Evolutionary conservation across 2,888 invertebrate genomes (phyloP).

Genomic region (Carcina quercana): DNA sequence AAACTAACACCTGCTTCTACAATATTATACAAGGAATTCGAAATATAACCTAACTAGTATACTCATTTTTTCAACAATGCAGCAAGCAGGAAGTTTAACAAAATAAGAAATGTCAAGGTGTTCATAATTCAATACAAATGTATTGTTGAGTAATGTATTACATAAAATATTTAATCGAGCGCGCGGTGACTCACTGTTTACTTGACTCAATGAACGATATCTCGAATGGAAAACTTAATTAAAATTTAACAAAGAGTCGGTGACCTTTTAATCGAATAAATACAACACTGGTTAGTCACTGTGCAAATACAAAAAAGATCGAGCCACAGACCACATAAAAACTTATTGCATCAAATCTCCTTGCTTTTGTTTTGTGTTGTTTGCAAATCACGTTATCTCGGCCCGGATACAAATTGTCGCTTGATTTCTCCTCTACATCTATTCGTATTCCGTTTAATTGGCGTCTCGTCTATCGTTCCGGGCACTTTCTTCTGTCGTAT

Average conservation of each 20-base stretch:
- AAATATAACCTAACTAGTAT: too few relatives aligned
- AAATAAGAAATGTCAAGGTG: slow-evolving; percentile 22
- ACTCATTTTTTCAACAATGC: too few relatives aligned
- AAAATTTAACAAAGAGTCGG: slow-evolving; percentile 6
- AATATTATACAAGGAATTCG: too few relatives aligned
- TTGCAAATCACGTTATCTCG: slow-evolving; percentile 18
- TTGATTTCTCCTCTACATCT: slow-evolving; percentile 40
- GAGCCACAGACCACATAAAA: too few relatives aligned
- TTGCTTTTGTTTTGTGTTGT: slow-evolving; percentile 7
- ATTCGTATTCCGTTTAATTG: slow-evolving; percentile 48
- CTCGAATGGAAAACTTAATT: too few relatives aligned
- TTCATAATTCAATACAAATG: slow-evolving; percentile 9
- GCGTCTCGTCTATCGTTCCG: slow-evolving; percentile 41
- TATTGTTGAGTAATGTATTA: slow-evolving; percentile 5
- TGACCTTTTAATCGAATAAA: slow-evolving; percentile 8
- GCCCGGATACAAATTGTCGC: slow-evolving; percentile 16
- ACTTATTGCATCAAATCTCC: slow-evolving; percentile 6
- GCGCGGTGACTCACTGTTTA: slow-evolving; percentile 4
- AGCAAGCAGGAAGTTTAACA: slow-evolving; percentile 16
- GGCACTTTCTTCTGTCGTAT: slow-evolving; percentile 59
- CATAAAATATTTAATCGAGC: slow-evolving; percentile 4
- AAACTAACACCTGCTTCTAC: too few relatives aligned
- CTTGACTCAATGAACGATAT: too few relatives aligned
- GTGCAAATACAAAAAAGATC: background rate
- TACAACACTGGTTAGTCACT: too few relatives aligned